Evolutionary conservation across 2,888 invertebrate species (phyloP).

Genomic region (Mesoligia furuncula): DNA sequence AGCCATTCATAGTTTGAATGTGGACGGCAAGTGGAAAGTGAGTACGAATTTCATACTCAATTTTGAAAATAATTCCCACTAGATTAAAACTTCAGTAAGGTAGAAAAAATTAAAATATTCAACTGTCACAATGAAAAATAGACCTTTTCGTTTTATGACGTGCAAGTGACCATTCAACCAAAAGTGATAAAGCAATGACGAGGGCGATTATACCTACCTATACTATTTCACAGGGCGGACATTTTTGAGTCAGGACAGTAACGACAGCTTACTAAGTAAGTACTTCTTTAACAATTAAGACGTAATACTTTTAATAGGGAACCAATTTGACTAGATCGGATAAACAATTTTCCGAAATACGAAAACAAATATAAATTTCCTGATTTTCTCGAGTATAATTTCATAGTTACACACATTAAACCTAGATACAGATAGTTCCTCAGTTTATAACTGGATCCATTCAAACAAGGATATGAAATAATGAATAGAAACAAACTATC

Average conservation of each 20-base stretch:
- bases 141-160: not conserved
- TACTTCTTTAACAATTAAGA: slow-evolving; percentile 8
- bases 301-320: slow-evolving; percentile 48
- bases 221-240: not conserved
- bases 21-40: too few species aligned
- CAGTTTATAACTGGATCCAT: not conserved
- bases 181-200: not conserved
- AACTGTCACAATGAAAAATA: not conserved
- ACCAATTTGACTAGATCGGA: slow-evolving; percentile 61
- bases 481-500: not conserved
- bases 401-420: not conserved
- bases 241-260: not conserved
- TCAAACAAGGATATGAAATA: not conserved
- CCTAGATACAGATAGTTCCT: not conserved
- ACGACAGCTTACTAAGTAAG: not conserved
- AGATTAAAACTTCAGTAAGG: not conserved
- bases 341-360: slow-evolving; percentile 10
- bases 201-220: not conserved
- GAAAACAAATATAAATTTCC: slow-evolving; percentile 8
- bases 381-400: not conserved
- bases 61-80: too few species aligned
- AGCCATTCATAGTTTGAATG: too few species aligned
- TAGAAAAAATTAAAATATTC: not conserved
- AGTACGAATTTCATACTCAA: too few species aligned
- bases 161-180: not conserved